These are phyloP conservation scores for Ophiodon elongatus DNA, from an alignment of 2,113 vertebrate genomes.

Conservation along the genomic window DNA sequence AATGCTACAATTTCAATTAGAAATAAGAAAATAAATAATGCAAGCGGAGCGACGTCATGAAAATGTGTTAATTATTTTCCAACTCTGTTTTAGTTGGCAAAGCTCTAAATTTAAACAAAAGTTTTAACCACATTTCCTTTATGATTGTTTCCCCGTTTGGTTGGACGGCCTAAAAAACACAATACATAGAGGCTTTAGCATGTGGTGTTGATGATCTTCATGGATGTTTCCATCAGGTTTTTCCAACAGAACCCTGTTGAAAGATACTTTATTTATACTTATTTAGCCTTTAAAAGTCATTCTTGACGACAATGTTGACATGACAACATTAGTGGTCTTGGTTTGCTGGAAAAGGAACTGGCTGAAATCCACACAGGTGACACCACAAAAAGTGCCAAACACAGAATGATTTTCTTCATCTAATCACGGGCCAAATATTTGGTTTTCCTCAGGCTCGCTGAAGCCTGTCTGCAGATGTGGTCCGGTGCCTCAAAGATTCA, in stretches of 20 bases:
- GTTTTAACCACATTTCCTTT: too few species aligned
- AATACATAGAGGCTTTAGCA: too few species aligned
- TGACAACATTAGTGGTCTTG: neutral
- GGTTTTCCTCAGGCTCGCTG: neutral
- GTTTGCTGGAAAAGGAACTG: neutral
- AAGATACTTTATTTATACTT: neutral
- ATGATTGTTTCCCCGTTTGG: neutral
- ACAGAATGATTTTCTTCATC: neutral
- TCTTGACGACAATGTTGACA: neutral
- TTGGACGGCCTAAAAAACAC: neutral
- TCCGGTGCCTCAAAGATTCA: constrained; percentile 14
- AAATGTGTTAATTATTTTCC: neutral
- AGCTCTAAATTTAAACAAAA: neutral
- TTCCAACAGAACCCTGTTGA: neutral
- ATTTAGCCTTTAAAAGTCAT: neutral
- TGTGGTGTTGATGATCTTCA: neutral
- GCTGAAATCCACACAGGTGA: neutral
- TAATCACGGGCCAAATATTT: constrained; percentile 11
- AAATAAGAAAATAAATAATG: neutral
- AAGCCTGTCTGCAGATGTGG: constrained; percentile 22
- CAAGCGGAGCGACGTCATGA: neutral
- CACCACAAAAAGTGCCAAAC: neutral
- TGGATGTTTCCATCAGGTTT: neutral
- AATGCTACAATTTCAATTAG: neutral
- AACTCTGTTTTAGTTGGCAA: neutral